Base-by-base conservation (phyloP, 30 jellyfish, hydroid and myxozoan species). In the Pelagia noctiluca region DNA sequence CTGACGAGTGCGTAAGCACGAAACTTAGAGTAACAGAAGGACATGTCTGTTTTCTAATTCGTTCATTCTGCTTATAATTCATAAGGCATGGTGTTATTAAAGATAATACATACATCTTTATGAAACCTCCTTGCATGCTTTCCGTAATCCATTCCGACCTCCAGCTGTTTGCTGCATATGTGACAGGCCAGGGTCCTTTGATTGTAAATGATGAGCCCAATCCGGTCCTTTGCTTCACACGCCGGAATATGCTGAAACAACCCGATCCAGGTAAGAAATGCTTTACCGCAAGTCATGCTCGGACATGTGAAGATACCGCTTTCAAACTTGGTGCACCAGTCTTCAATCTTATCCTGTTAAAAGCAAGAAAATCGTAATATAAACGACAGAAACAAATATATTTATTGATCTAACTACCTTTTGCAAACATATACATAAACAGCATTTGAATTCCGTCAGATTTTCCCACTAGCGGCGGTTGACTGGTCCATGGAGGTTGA, bases 281-380 rank as follows among this genome's bases (percentile, higher is more conserved):
- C 60, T 49, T 63, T n/a, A 19, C 53, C 60, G 35, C 90, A 80
- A 18, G 30, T 23, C 22, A 23, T n/a, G 31, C 28, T 50, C 0
- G 90, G 90, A 61, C 90, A 80, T 25, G 24, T 34, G 46, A 80
- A 65, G 32, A 23, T 36, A 0, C 90, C 90, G 46, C 30, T 80
- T 26, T 35, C 21, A 35, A 80, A 54, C 12, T 22, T 31, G 13
- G 63, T 64, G 29, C 23, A 61, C 90, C 90, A 80, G 30, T 37
- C 34, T 32, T 60, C 81, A 30, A 53, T 66, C 25, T 23, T 8
- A 21, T 66, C 79, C 79, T 66, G 28, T 1, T 16, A 66, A 11
- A 23, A 32, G 28, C 10, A 63, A 63, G 18, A 2, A 13, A 26
- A 11, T 52, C 22, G 10, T 52, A n/a, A n/a, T n/a, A n/a, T n/a